Base-by-base conservation (phyloP, 2,797 vertebrate genomes). In the Aeoliscus strigatus region DNA sequence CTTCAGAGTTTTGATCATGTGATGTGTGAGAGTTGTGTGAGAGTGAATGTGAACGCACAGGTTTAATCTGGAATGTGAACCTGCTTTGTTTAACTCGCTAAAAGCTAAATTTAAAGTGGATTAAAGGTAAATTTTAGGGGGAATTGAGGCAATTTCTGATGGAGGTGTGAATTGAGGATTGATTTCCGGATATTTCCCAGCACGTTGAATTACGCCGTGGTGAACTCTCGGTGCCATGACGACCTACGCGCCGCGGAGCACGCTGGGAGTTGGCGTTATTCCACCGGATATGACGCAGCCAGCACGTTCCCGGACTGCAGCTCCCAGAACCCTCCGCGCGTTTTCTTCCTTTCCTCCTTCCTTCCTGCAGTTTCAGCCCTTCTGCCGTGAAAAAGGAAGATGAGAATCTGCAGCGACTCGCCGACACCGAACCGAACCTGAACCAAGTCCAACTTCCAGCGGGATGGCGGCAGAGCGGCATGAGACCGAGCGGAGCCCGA, bases 341-440 rank as follows among this genome's bases (percentile, higher is more conserved):
- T 55, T 65, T 78, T 72, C 60, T 73, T 80, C 74, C 70, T 71
- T 69, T 56, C 51, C 49, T 68, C 53, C 54, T 67, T 72, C 70
- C 77, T 73, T 70, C 77, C 64, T 68, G 55, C 66, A 77, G 77
- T 52, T 63, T 76, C 79, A 78, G 78, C 77, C 78, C 72, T 78
- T 80, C 73, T 73, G 75, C 66, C 49, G 65, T 70, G 72, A 70
- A 82, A 81, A 77, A 71, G 77, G 73, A 83, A 82, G 80, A 81
- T 68, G 75, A 73, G 66, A 59, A 68, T 47, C 48, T 4, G 61
- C 44, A 0, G 64, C 63, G 3, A 57, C 13, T 27, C 38, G 15
- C 38, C 26, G 60, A 50, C 41, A 36, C 51, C 15, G 66, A 62
- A 41, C 56, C 64, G 59, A 50, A 3, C 2, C 46, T 48, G 52